A percentile compares a stretch with the other conserved stretches of the same genome.
Conservation (phyloP, 1,140 invertebrate species). For the Musca vetustissima region DNA sequence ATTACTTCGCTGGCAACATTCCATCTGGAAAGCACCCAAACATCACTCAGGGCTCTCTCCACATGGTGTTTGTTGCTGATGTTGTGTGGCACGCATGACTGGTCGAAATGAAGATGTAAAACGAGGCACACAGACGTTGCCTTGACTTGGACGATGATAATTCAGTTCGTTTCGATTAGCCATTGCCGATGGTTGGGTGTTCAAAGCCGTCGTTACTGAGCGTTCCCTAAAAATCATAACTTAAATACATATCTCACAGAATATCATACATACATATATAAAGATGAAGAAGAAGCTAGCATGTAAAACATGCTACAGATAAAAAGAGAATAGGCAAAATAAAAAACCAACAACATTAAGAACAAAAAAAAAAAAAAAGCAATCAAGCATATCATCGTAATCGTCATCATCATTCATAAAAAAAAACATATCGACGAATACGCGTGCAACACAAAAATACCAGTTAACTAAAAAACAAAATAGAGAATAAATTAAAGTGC, state of each 20-base stretch:
- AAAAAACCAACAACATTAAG: not conserved
- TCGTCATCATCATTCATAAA: not conserved
- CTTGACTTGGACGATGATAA: constrained; percentile 8
- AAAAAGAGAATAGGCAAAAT: not conserved
- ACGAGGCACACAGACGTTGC: constrained; percentile 16
- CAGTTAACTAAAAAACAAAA: not conserved
- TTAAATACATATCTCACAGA: too few relatives aligned
- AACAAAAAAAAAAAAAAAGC: not conserved
- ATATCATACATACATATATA: not conserved
- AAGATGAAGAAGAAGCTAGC: not conserved
- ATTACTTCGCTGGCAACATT: not conserved
- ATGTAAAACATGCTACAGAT: not conserved
- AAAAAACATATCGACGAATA: not conserved
- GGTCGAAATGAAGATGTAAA: constrained; percentile 11
- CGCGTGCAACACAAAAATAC: not conserved
- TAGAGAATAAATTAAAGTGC: not conserved
- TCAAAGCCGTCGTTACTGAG: not conserved
- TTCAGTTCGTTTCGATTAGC: constrained; percentile 21
- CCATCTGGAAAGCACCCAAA: not conserved
- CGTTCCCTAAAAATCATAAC: too few relatives aligned
- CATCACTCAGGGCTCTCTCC: not conserved
- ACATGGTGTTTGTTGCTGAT: too few relatives aligned
- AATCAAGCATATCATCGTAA: constrained; percentile 7
- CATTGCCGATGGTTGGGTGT: constrained; percentile 13
- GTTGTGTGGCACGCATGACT: constrained; percentile 2